Evolutionary conservation across 2,888 invertebrate genomes (phyloP).

Genomic region (Xylocampa areola): DNA sequence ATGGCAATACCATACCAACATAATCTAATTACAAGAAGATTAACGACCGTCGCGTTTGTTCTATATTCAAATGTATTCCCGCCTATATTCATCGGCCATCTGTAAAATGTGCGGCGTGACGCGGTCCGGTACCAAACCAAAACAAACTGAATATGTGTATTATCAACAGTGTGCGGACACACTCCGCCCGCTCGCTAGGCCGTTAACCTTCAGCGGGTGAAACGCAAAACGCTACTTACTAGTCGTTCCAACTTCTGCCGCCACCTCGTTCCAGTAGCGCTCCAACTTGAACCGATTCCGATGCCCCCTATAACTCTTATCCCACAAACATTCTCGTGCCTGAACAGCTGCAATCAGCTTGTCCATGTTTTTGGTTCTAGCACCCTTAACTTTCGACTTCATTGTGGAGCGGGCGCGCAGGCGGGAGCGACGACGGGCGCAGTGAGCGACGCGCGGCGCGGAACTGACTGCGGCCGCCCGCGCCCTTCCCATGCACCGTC

Average conservation of each 20-base stretch:
- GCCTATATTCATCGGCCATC: slow-evolving; percentile 24
- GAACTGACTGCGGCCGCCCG: slow-evolving; percentile 66
- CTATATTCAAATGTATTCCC: slow-evolving; percentile 9
- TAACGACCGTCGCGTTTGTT: slow-evolving; percentile 26
- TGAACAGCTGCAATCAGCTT: slow-evolving; percentile 86
- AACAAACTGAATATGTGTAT: slow-evolving; percentile 47
- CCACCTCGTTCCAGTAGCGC: slow-evolving; percentile 87
- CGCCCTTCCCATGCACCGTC: slow-evolving; percentile 58
- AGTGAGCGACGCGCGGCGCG: slow-evolving; percentile 72
- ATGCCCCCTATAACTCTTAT: slow-evolving; percentile 84
- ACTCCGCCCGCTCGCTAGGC: slow-evolving; percentile 53
- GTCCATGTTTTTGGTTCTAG: slow-evolving; percentile 83
- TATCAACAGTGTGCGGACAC: slow-evolving; percentile 25
- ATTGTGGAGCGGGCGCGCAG: slow-evolving; percentile 77
- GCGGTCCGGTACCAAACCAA: slow-evolving; percentile 40
- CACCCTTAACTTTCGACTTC: slow-evolving; percentile 79
- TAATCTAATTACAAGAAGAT: slow-evolving; percentile 26
- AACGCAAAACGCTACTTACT: slow-evolving; percentile 79
- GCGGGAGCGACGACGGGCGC: slow-evolving; percentile 69
- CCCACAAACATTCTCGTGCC: slow-evolving; percentile 86
- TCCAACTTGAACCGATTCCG: slow-evolving; percentile 85
- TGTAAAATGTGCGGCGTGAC: slow-evolving; percentile 32
- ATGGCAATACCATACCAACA: slow-evolving; percentile 18
- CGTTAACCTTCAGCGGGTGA: slow-evolving; percentile 67
- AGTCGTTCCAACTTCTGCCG: slow-evolving; percentile 83